Base-by-base conservation (phyloP, 2,113 vertebrate species). In the Rhadina sibilatrix region DNA sequence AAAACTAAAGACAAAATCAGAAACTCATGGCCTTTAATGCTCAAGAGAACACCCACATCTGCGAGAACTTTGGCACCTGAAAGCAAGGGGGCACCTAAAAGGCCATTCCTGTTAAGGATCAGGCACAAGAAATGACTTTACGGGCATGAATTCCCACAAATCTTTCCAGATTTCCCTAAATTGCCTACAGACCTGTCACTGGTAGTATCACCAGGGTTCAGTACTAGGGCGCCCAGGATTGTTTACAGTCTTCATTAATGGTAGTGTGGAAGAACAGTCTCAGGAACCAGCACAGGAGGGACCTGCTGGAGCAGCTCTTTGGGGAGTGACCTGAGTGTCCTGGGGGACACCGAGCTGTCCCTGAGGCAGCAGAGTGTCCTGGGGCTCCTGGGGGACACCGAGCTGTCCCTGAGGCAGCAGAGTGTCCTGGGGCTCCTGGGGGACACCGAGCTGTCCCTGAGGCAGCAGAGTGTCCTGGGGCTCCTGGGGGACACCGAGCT, bases 111-210 rank as follows among this genome's bases (percentile, higher is more conserved):
- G 8, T 17, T 11, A 27, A 30, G 7, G 35, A 53, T 20, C 37
- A 30, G 2, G 10, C 13, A 42, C 1, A 1, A 2, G 5, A 31
- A 68, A 12, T 17, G 21, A 23, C 0, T 0, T 27, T 14, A 22
- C 0, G 0, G 0, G 4, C 15, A 18, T 2, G 61, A 65, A 42
- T 33, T 42, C 16, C 27, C 50, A 63, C 14, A n/a, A 7, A 23
- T 3, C 4, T 23, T 35, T 12, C 59, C 17, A 31, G 21, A 30
- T 12, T 4, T 64, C 23, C 8, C 19, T 28, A 46, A 74, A 33
- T n/a, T 28, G 38, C 10, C 49, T 47, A 28, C 40, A 47, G 15
- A 9, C 5, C 65, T 63, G 6, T n/a, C 65, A 16, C n/a, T 54
- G 24, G 5, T 40, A 20, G 4, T 30, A n/a, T 9, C 3, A 3